Evolutionary conservation across 1,140 invertebrate species (phyloP).

Genomic region (Scaptodrosophila lebanonensis): DNA sequence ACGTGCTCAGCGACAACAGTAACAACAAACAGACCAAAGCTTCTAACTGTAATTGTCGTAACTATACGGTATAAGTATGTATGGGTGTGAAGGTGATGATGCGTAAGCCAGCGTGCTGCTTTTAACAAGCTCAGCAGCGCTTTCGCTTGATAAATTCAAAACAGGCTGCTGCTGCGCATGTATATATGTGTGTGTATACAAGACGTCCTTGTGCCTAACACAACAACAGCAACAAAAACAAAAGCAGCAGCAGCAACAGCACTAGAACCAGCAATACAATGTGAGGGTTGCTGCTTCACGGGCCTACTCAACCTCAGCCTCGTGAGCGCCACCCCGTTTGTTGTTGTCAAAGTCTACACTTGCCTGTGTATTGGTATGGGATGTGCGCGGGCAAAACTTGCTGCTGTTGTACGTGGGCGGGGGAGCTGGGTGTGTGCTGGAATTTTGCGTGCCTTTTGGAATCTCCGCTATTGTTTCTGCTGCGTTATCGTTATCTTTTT

Average conservation of each 20-base stretch:
- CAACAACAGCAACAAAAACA: too few relatives aligned
- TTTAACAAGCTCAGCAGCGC: too few relatives aligned
- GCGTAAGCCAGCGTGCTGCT: too few relatives aligned
- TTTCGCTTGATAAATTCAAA: neutral
- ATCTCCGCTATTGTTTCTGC: conserved; percentile 34
- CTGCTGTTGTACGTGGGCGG: conserved; percentile 28
- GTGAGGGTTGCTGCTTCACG: too few relatives aligned
- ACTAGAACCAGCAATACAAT: too few relatives aligned
- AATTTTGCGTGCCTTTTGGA: conserved; percentile 71
- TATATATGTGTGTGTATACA: conserved; percentile 40
- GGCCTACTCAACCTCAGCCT: too few relatives aligned
- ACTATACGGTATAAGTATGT: conserved; percentile 22
- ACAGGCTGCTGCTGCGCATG: conserved; percentile 10
- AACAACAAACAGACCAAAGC: conserved; percentile 14
- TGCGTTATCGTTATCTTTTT: conserved; percentile 37
- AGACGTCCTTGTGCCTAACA: conserved; percentile 64
- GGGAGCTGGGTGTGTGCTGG: conserved; percentile 35
- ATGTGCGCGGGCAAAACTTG: neutral
- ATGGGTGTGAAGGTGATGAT: neutral
- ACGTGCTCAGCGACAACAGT: too few relatives aligned
- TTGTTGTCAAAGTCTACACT: conserved; percentile 67
- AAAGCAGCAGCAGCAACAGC: conserved; percentile 3
- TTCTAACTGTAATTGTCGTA: conserved; percentile 38
- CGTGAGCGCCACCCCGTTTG: conserved; percentile 46
- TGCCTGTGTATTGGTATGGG: conserved; percentile 27